Percentiles rank a stretch among this genome's conserved stretches.
phyloP scores from a whole-genome alignment of 2,888 invertebrate genomes.

The Leptodirus hochenwartii region DNA sequence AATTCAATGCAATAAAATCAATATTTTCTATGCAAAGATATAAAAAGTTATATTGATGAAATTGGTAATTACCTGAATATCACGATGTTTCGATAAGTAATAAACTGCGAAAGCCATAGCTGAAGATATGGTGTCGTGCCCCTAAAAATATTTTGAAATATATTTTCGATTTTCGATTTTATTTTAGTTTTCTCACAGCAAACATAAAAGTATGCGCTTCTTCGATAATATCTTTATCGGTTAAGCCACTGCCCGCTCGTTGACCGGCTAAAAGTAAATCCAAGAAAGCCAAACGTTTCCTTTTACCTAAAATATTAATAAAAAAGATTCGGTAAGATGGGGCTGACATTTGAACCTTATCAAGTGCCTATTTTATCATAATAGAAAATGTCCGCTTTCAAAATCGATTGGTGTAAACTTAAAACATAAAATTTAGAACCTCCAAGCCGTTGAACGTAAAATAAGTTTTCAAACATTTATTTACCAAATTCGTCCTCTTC shows the following conservation, averaged over 20 bases:
- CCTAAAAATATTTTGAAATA: slow-evolving; percentile 7
- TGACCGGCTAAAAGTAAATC: slow-evolving; percentile 8
- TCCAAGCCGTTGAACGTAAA: too few relatives aligned
- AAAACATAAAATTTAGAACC: too few relatives aligned
- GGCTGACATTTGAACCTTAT: too few relatives aligned
- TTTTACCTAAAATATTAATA: slow-evolving; percentile 7
- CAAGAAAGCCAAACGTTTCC: slow-evolving; percentile 8
- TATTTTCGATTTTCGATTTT: too few relatives aligned
- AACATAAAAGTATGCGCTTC: slow-evolving; percentile 11
- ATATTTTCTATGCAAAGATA: slow-evolving; percentile 1
- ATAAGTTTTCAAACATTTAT: too few relatives aligned
- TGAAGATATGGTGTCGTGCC: slow-evolving; percentile 9
- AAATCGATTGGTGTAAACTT: too few relatives aligned
- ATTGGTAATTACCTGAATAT: slow-evolving; percentile 5
- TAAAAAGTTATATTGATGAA: neutral
- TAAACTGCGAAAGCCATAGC: slow-evolving; percentile 8
- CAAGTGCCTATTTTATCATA: too few relatives aligned
- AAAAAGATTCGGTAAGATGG: too few relatives aligned
- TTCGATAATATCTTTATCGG: slow-evolving; percentile 9
- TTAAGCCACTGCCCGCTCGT: slow-evolving; percentile 7
- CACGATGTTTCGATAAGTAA: slow-evolving; percentile 6
- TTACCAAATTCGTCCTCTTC: too few relatives aligned
- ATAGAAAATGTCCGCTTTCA: too few relatives aligned
- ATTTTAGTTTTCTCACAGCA: slow-evolving; percentile 8
- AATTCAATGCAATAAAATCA: slow-evolving; percentile 1